Evolutionary conservation across 2,888 invertebrate species (phyloP), one percentile per base, ranked within the genome.

Genomic region (Temnothorax unifasciatus): DNA sequence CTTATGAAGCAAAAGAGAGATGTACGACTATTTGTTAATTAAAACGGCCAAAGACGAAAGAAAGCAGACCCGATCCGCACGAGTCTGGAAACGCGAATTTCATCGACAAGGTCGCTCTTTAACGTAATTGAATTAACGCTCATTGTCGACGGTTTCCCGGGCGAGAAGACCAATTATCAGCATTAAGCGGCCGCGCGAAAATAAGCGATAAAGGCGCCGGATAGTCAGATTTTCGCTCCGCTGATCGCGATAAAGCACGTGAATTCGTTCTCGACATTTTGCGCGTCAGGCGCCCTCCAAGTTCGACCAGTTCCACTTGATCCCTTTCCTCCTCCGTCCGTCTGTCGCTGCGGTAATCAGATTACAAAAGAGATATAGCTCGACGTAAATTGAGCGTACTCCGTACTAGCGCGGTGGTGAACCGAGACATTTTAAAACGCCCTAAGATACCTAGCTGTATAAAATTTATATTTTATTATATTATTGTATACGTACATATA

Each of bases 81-180:
- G 47, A 38, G 38, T 61, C 34, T 38, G 59, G 59, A 79, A 69
- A 34, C 34, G 59, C 34, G 47, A 81, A 81, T 81, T 81, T 64
- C 38, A 71, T 59, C 69, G 59, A 38, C 59, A 47, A 77, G 47
- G 13, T 59, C 69, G 59, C 34, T 59, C 38, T 71, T 69, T 50
- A 69, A 71, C 59, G 47, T 81, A 81, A 81, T 81, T 81, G 71
- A 47, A 81, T 81, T 69, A 59, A 59, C 5, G 59, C 15, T 79
- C 50, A 69, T 81, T 81, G 59, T 81, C 59, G 38, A 69, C 77
- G 41, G 75, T 59, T 82, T 59, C 76, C 69, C 66, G 79, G 52
- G 71, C 83, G 77, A 73, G 88, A 87, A 83, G 68, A 73, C 83
- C 89, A 89, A 90, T 90, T 90, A 90, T 85, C 84, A 82, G 86